phyloP scores from a whole-genome alignment of 2,888 invertebrate species.

The Drosophila villosipedis region DNA sequence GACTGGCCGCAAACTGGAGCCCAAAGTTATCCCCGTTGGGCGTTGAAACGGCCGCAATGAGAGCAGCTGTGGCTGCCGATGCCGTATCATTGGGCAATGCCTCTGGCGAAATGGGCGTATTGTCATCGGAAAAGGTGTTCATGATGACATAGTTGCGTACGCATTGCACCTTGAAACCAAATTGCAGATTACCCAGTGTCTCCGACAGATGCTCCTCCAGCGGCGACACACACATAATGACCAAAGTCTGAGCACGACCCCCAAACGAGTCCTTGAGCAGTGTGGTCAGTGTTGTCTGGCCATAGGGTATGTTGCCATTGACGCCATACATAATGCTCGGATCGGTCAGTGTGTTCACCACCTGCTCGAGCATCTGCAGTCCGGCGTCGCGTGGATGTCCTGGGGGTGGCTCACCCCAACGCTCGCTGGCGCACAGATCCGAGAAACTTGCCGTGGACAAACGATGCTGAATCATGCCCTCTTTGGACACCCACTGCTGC shows the following conservation, averaged over 20 bases:
- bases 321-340: conserved; percentile 81
- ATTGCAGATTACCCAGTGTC: conserved; percentile 89
- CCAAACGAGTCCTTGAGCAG: conserved; percentile 91
- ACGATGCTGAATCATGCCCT: conserved; percentile 89
- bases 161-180: conserved; percentile 89
- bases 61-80: conserved; percentile 49
- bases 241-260: conserved; percentile 90
- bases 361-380: conserved; percentile 88
- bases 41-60: conserved; percentile 37
- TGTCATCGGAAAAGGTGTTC: conserved; percentile 89
- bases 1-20: conserved; percentile 92
- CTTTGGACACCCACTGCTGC: conserved; percentile 90
- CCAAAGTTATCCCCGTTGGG: conserved; percentile 86
- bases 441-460: conserved; percentile 91
- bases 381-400: conserved; percentile 88
- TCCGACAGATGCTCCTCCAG: conserved; percentile 89
- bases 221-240: conserved; percentile 91
- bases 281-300: conserved; percentile 89
- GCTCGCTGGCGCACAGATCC: conserved; percentile 88
- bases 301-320: conserved; percentile 85
- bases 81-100: conserved; percentile 31
- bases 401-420: conserved; percentile 85
- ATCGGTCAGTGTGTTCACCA: conserved; percentile 88
- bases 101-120: conserved; percentile 86
- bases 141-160: conserved; percentile 90